Conservation (phyloP, 1,140 invertebrate genomes). For the Bombyx mandarina region DNA sequence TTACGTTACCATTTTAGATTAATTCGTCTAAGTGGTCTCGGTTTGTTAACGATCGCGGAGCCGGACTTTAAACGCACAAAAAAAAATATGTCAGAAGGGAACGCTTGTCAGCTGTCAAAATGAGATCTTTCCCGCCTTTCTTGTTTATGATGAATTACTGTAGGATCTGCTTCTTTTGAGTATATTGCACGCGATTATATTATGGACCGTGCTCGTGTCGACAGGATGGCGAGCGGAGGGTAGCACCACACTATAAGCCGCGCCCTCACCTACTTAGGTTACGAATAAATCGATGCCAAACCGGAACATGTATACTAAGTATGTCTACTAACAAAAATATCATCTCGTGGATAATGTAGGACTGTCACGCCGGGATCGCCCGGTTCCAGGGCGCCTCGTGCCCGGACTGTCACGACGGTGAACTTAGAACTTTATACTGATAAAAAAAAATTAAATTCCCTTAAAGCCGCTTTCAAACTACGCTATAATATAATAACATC, state of each 20-base stretch:
- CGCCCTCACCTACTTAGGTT: constrained; percentile 41
- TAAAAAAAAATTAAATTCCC: constrained; percentile 50
- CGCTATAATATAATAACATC: too few species aligned
- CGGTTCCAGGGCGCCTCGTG: constrained; percentile 11
- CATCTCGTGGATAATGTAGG: constrained; percentile 60
- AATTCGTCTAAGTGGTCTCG: constrained; percentile 37
- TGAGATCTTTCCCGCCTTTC: too few species aligned
- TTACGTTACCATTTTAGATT: constrained; percentile 41
- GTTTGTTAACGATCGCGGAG: constrained; percentile 27
- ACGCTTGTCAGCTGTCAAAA: too few species aligned
- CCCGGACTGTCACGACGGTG: constrained; percentile 12
- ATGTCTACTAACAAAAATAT: constrained; percentile 62
- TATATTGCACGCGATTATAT: too few species aligned
- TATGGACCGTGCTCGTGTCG: constrained; percentile 9
- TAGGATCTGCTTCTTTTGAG: too few species aligned
- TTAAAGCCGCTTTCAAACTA: constrained; percentile 14
- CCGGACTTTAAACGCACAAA: constrained; percentile 11
- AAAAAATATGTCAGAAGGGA: not conserved
- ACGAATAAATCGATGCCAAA: constrained; percentile 66
- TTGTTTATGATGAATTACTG: too few species aligned
- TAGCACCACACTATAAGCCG: constrained; percentile 12
- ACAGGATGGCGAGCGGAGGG: too few species aligned
- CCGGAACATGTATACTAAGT: constrained; percentile 63
- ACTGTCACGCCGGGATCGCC: constrained; percentile 34
- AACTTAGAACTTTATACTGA: constrained; percentile 67